Conservation (phyloP, 2,113 vertebrate species). For the Cyphomyrus plagiostoma region DNA sequence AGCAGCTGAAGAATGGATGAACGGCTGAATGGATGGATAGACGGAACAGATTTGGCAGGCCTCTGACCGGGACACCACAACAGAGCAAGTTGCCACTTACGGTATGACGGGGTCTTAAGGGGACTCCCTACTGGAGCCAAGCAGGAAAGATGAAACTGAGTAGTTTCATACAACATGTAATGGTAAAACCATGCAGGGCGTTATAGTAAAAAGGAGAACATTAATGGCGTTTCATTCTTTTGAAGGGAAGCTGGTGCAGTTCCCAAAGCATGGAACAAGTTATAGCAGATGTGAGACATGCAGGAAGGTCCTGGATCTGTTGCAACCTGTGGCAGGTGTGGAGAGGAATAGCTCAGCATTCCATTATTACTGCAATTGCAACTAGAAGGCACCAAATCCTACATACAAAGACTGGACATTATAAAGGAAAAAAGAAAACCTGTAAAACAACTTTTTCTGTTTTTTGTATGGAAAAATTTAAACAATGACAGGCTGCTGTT, state of each 20-base stretch:
- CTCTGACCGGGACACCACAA: neutral
- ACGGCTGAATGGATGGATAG: neutral
- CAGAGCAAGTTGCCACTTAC: neutral
- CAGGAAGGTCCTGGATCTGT: neutral
- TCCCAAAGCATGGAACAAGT: neutral
- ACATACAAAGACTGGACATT: neutral
- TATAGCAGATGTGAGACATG: neutral
- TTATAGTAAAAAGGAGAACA: neutral
- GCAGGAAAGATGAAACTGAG: neutral
- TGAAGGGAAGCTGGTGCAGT: neutral
- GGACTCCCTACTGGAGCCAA: neutral
- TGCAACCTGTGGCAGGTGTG: conserved; percentile 2
- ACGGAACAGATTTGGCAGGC: neutral
- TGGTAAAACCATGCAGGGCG: neutral
- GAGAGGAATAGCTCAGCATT: neutral
- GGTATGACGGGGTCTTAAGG: neutral
- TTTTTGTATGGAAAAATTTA: neutral
- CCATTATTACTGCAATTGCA: neutral
- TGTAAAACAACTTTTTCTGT: neutral
- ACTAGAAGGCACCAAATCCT: neutral
- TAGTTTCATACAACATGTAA: too few species aligned
- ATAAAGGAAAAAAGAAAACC: neutral
- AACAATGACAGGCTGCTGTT: neutral
- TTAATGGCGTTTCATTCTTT: neutral
- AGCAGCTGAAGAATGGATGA: neutral